Percentiles rank a stretch among this genome's conserved stretches.
These are phyloP conservation scores for Reinhardtius hippoglossoides DNA, from an alignment of 2,113 vertebrate genomes.

Conservation along the genomic window DNA sequence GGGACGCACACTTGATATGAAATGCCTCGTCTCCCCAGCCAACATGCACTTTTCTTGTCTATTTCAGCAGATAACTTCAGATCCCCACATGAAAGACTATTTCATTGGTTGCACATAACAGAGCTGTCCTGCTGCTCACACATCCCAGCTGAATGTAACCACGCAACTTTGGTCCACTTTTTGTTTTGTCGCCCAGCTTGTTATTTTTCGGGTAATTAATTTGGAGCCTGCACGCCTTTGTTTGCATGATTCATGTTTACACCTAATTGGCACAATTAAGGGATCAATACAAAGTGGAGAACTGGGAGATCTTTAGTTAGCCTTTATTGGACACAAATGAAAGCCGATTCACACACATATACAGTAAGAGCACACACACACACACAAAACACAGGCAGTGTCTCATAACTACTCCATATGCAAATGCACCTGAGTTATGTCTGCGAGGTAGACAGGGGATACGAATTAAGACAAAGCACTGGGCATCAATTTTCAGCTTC, in stretches of 20 bases:
- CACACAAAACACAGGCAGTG: slow-evolving; percentile 2
- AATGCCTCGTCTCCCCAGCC: slow-evolving; percentile 2
- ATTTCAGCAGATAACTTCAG: slow-evolving; percentile 41
- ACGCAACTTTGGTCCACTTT: slow-evolving; percentile 41
- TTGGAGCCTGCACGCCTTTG: slow-evolving; percentile 54
- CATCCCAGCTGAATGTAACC: slow-evolving; percentile 26
- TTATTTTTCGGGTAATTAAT: slow-evolving; percentile 76
- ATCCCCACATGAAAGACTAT: slow-evolving; percentile 23
- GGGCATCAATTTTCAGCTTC: slow-evolving; percentile 8
- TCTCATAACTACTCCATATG: slow-evolving; percentile 45
- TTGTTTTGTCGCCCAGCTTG: slow-evolving; percentile 34
- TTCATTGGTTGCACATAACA: slow-evolving; percentile 34
- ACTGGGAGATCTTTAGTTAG: slow-evolving; percentile 59
- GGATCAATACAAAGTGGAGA: slow-evolving; percentile 75
- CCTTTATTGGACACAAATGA: slow-evolving; percentile 67
- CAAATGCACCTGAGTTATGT: slow-evolving; percentile 46
- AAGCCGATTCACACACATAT: slow-evolving; percentile 32
- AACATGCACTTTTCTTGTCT: background rate
- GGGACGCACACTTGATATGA: slow-evolving; percentile 1
- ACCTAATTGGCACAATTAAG: slow-evolving; percentile 77
- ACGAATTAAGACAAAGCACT: slow-evolving; percentile 49
- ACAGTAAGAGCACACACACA: background rate
- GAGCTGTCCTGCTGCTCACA: slow-evolving; percentile 39
- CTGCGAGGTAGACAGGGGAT: slow-evolving; percentile 23
- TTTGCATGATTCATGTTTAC: slow-evolving; percentile 79